Evolutionary conservation across 2,113 vertebrate species (phyloP).

Genomic region (Coracopsis vasa): DNA sequence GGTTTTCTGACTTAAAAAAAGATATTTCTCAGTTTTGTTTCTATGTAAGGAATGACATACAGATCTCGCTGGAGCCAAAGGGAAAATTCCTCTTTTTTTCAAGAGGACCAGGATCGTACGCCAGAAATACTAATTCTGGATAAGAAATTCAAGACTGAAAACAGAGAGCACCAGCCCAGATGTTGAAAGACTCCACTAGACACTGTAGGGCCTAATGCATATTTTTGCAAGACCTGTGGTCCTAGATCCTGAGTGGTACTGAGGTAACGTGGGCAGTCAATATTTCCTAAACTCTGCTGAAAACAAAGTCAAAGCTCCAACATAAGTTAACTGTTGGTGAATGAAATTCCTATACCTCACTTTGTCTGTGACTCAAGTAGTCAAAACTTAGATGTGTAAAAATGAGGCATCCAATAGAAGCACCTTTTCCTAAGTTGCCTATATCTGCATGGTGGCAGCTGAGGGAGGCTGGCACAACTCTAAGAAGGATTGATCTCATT

Average conservation of each 20-base stretch:
- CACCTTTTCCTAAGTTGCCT: background rate
- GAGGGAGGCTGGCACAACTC: background rate
- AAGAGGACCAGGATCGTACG: fast-evolving
- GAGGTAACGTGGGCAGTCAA: background rate
- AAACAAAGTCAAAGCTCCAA: background rate
- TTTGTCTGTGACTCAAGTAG: background rate
- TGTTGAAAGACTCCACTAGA: background rate
- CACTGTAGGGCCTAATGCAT: background rate
- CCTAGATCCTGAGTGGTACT: background rate
- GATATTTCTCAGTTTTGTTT: background rate
- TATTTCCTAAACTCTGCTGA: background rate
- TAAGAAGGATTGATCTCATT: background rate
- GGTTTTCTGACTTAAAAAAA: background rate
- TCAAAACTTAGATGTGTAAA: background rate
- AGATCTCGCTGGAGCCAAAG: background rate
- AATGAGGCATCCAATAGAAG: background rate
- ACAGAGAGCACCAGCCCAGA: background rate
- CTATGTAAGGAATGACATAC: background rate
- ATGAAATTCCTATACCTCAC: background rate
- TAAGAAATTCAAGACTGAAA: background rate
- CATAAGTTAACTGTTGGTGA: background rate
- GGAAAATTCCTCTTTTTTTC: background rate
- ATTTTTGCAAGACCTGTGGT: background rate
- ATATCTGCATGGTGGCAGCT: background rate
- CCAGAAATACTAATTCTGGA: background rate